Conservation (phyloP, 2,797 vertebrate genomes). For the Tamandua tetradactyla region DNA sequence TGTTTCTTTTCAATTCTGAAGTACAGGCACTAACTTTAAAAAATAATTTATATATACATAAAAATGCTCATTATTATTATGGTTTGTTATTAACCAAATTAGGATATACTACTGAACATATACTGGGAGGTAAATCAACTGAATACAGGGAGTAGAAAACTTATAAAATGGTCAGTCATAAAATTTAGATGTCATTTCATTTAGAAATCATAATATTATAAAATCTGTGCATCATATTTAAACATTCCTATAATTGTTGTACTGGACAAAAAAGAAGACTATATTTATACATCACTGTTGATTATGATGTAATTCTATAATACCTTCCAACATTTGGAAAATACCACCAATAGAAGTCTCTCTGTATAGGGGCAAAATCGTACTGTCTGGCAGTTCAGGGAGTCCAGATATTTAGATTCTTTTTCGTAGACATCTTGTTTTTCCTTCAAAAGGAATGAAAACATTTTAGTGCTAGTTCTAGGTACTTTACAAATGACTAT, state of each 20-base stretch:
- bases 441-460: conserved; percentile 80
- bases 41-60: conserved; percentile 5
- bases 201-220: neutral
- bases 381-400: conserved; percentile 81
- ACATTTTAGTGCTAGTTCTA: neutral
- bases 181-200: neutral
- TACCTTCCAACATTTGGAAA: conserved; percentile 88
- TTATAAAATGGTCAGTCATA: neutral
- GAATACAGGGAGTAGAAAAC: neutral
- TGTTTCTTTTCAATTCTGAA: conserved; percentile 38
- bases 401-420: conserved; percentile 84
- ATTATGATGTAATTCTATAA: neutral
- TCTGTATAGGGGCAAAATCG: conserved; percentile 87
- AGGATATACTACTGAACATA: neutral
- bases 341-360: conserved; percentile 86
- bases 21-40: neutral
- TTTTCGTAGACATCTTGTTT: conserved; percentile 83
- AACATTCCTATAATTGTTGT: neutral
- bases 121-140: neutral
- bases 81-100: neutral
- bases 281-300: neutral
- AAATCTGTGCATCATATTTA: neutral
- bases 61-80: neutral
- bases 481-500: neutral
- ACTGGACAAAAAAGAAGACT: neutral